Evolutionary conservation across 2,888 invertebrate species (phyloP), one percentile per base, ranked within the genome.

Genomic region (Drosophila subquinaria): DNA sequence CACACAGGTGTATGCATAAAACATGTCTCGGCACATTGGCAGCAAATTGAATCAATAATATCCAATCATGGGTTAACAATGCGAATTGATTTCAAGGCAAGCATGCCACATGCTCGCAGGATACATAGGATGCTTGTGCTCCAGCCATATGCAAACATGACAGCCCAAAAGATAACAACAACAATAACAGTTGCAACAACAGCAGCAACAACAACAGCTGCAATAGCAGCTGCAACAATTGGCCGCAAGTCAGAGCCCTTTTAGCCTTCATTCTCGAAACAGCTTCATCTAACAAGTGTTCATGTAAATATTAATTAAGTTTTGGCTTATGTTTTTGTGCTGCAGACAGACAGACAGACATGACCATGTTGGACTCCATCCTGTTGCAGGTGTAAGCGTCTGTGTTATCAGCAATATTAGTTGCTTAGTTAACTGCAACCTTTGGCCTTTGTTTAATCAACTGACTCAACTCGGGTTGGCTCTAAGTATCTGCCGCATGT

Each of bases 31-130:
- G 73, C 73, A 73, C 73, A 76, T 80, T 82, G 86, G 88, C 90
- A 88, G 84, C 79, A 90, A 90, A 90, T 90, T 82, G 81, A 86
- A 86, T 91, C 90, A 90, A 91, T 90, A 90, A 90, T 90, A 90
- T 91, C 90, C 88, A 90, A 90, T 90, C 90, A 90, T 84, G 79
- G 82, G 80, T 88, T 90, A 90, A 91, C 90, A 90, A 90, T 90
- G 88, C 74, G 88, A 90, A 91, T 87, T 87, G 87, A 87, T 87
- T 87, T 87, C 90, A 75, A 87, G 79, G 76, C 76, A 77, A 66
- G 68, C 87, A 81, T 78, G 87, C 87, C 81, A 78, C 69, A 47
- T 50, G 35, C 27, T 48, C 48, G 69, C 17, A 27, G 69, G 47
- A 68, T 65, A 66, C 67, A 69, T 59, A 36, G 27, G 52, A 57